Base-by-base conservation (phyloP, 2,113 vertebrate species). In the Anolis sagrei region DNA sequence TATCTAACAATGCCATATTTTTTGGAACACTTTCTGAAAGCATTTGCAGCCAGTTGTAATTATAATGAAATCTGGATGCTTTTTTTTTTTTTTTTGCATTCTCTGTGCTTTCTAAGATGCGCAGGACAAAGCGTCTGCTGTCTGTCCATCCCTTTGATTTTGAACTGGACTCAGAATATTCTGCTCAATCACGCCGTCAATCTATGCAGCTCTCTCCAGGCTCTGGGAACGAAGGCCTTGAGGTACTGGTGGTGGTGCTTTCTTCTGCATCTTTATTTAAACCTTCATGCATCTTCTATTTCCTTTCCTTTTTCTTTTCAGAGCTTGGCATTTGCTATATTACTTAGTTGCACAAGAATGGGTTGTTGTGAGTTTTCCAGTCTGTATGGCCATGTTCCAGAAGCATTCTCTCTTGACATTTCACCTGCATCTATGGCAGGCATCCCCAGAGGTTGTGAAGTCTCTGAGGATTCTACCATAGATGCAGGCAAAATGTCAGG, bases 51-150 rank as follows among this genome's bases (percentile, higher is more conserved):
- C 39, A 62, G 0, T 68, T 86, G 21, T 84, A 36, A 16, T 79
- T 84, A 86, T 62, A 48, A 68, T 87, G 69, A 79, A 34, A 76
- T 87, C 68, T 81, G 77, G 82, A 75, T 81, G 80, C 68, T 83
- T 51, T 29, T 68, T 27, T 29, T n/a, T n/a, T n/a, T n/a, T n/a
- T n/a, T n/a, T n/a, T n/a, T n/a, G n/a, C n/a, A 39, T 75, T 27
- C 82, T 88, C 34, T 51, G 1, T 0, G 14, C 54, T 72, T 69
- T 49, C 81, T 79, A 92, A 96, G 97, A 96, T 92, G 89, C 96
- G 95, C 93, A 97, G 97, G 97, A 96, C 95, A 89, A 98, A 97
- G 93, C 96, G 97, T 58, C 96, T 98, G 70, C 96, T 99, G 69
- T 96, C 97, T 49, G 96, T 99, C 76, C 96, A 97, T 1, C 96